phyloP scores from a whole-genome alignment of 2,888 invertebrate genomes.

The Tetragonisca angustula region DNA sequence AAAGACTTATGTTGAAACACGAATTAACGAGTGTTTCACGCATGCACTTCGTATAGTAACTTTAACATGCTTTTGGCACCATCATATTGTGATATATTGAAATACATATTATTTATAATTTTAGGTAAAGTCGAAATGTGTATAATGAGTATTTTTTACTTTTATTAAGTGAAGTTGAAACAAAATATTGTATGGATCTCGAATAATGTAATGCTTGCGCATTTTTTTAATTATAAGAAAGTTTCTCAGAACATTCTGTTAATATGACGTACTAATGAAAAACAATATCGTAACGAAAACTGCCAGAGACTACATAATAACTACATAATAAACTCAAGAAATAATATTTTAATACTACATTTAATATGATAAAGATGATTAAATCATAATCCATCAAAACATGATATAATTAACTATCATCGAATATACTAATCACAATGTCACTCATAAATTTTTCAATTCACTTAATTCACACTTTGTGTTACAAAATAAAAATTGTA shows the following conservation, averaged over 20 bases:
- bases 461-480: constrained; percentile 9
- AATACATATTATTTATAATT: constrained; percentile 77
- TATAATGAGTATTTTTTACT: constrained; percentile 56
- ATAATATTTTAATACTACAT: constrained; percentile 47
- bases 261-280: constrained; percentile 14
- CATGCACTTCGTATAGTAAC: constrained; percentile 58
- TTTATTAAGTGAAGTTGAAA: constrained; percentile 48
- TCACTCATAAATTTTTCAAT: constrained; percentile 11
- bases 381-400: constrained; percentile 17
- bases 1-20: constrained; percentile 67
- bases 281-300: constrained; percentile 37
- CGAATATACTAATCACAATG: neutral
- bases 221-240: constrained; percentile 42
- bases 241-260: constrained; percentile 29
- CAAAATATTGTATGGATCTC: constrained; percentile 54
- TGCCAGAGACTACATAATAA: constrained; percentile 34
- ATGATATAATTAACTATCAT: neutral
- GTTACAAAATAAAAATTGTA: constrained; percentile 4
- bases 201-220: constrained; percentile 46
- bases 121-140: constrained; percentile 59
- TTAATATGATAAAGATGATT: constrained; percentile 27
- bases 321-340: constrained; percentile 20
- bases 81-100: constrained; percentile 82
- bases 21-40: constrained; percentile 49
- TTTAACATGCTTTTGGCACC: constrained; percentile 76